Evolutionary conservation across 2,888 invertebrate species (phyloP).

Genomic region (Exephanes ischioxanthus): DNA sequence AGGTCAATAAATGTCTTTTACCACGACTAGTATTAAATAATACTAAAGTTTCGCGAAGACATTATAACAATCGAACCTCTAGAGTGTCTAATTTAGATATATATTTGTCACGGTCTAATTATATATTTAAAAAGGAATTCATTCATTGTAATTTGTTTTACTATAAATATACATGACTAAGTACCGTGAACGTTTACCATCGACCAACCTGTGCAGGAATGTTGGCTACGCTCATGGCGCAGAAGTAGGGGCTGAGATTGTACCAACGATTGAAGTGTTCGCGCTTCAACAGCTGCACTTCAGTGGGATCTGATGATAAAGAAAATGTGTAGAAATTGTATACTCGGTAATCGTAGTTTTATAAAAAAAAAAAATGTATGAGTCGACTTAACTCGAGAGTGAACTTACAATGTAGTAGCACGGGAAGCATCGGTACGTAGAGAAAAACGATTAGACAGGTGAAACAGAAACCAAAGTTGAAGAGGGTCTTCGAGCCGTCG

Average conservation of each 20-base stretch:
- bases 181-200: constrained; percentile 60
- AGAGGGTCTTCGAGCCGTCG: constrained; percentile 93
- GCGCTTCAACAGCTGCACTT: constrained; percentile 91
- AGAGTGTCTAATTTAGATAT: neutral
- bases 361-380: constrained; percentile 1
- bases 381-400: constrained; percentile 7
- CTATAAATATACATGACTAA: constrained; percentile 45
- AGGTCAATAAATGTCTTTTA: too few species aligned
- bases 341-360: constrained; percentile 28
- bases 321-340: neutral
- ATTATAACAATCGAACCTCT: neutral
- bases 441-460: constrained; percentile 92
- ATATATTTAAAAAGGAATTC: neutral
- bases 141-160: neutral
- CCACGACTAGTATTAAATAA: too few species aligned
- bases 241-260: constrained; percentile 91
- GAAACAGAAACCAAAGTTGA: constrained; percentile 94
- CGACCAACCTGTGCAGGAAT: constrained; percentile 89
- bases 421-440: constrained; percentile 94
- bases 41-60: neutral
- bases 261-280: constrained; percentile 96
- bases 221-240: constrained; percentile 90
- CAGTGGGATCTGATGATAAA: constrained; percentile 89
- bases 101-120: neutral
- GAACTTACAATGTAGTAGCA: constrained; percentile 91